Base-by-base conservation (phyloP, 1,140 invertebrate species). In the Diachasma alloeum region DNA sequence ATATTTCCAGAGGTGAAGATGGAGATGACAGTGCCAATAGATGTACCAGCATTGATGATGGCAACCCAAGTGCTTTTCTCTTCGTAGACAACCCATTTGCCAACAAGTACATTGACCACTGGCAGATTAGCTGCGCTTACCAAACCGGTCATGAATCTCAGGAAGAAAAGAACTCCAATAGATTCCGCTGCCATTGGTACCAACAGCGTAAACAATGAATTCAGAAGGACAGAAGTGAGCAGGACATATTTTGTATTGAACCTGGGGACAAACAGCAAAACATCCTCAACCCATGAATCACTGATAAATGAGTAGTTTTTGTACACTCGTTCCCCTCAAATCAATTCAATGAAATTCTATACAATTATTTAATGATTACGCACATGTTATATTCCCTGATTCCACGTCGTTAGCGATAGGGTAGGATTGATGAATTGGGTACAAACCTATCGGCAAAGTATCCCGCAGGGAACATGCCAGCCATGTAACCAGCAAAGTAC, bases 401-500 rank as follows among this genome's bases (percentile, higher is more conserved):
- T 42, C 6, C 9, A 42, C 39, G 39, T 42, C 4, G 48, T 1
- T 8, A 15, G 19, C 8, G 31, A 4, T 31, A 59, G 2, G 42
- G 24, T 42, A 13, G 39, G 10, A 0, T 78, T 71, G 59, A 48
- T 59, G 69, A 37, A 69, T 15, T 17, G 68, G 24, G 19, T 71
- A 76, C 74, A 22, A 42, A 89, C 88, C 88, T 84, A 82, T 92
- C 92, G 0, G 91, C 87, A 44, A 92, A 83, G n/a, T 91, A 90
- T 44, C 92, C 92, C 6, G 91, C 90, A 2, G 92, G 91, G 73
- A 93, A 89, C 87, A 93, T 93, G 0, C 91, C 94, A 0, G 95
- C 86, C 36, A 97, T 91, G 83, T 97, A 97, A n/a, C 96, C 96
- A 91, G 94, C 95, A 86, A 97, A 97, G 83, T 97, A 97, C 71